Evolutionary conservation across 1,140 invertebrate genomes (phyloP).

Genomic region (Charaxes varanes): DNA sequence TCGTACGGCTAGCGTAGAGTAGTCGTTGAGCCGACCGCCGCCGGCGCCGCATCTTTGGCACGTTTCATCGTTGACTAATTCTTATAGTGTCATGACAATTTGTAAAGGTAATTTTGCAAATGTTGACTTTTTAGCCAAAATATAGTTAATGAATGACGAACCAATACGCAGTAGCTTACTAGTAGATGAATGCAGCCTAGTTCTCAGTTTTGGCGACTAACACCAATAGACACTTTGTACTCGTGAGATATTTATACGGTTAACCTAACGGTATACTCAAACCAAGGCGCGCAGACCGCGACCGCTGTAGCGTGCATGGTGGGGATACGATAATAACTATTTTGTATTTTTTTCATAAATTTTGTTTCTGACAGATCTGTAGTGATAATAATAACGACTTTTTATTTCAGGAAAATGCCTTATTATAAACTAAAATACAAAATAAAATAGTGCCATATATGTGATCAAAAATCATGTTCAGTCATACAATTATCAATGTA

Average conservation of each 20-base stretch:
- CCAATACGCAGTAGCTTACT: slow-evolving; percentile 72
- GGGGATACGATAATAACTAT: too few species aligned
- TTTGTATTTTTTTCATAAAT: too few species aligned
- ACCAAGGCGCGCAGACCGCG: too few species aligned
- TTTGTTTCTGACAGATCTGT: too few species aligned
- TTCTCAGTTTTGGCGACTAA: slow-evolving; percentile 68
- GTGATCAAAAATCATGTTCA: too few species aligned
- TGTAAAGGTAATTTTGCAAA: slow-evolving; percentile 71
- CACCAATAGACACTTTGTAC: slow-evolving; percentile 71
- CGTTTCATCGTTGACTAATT: slow-evolving; percentile 68
- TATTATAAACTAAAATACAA: too few species aligned
- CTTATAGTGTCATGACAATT: slow-evolving; percentile 72
- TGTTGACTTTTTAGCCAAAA: slow-evolving; percentile 74
- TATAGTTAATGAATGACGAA: slow-evolving; percentile 72
- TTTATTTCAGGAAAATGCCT: too few species aligned
- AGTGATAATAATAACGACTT: too few species aligned
- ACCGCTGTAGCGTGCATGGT: too few species aligned
- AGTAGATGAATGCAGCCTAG: slow-evolving; percentile 70
- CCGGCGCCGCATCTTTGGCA: slow-evolving; percentile 44
- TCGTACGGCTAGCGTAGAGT: slow-evolving; percentile 45
- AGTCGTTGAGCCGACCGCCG: slow-evolving; percentile 39
- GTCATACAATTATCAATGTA: too few species aligned
- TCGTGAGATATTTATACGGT: slow-evolving; percentile 71
- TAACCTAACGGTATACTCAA: too few species aligned
- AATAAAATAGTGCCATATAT: too few species aligned